phyloP scores from a whole-genome alignment of 2,797 vertebrate genomes.

The Alectoris magna region DNA sequence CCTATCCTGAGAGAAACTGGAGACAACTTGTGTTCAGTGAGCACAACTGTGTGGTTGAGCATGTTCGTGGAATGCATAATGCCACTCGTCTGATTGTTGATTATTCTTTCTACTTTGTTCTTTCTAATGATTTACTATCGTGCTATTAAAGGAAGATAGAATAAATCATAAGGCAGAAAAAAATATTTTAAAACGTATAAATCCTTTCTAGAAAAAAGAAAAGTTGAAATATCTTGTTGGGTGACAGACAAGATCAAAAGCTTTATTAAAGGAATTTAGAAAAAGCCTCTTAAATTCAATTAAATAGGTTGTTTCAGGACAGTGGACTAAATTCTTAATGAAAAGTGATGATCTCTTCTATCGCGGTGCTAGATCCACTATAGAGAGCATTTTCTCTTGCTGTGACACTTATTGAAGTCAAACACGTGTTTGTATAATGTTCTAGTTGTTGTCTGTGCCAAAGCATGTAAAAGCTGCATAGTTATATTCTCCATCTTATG shows the following conservation, averaged over 20 bases:
- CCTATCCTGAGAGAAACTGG: not conserved
- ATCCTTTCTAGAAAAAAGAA: not conserved
- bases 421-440: not conserved
- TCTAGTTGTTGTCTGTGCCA: not conserved
- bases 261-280: not conserved
- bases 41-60: not conserved
- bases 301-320: not conserved
- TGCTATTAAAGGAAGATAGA: not conserved
- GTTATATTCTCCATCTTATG: not conserved
- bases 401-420: not conserved
- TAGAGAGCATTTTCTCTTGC: not conserved
- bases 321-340: not conserved
- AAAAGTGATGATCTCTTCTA: not conserved
- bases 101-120: slow-evolving; percentile 26
- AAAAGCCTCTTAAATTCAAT: not conserved
- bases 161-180: not conserved
- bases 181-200: not conserved
- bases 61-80: slow-evolving; percentile 16
- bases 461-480: not conserved
- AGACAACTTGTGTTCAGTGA: not conserved
- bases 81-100: not conserved
- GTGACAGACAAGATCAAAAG: not conserved
- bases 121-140: not conserved
- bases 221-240: not conserved
- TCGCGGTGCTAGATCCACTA: not conserved